Evolutionary conservation across 2,113 vertebrate species (phyloP).

Genomic region (Grammomys dolichurus): DNA sequence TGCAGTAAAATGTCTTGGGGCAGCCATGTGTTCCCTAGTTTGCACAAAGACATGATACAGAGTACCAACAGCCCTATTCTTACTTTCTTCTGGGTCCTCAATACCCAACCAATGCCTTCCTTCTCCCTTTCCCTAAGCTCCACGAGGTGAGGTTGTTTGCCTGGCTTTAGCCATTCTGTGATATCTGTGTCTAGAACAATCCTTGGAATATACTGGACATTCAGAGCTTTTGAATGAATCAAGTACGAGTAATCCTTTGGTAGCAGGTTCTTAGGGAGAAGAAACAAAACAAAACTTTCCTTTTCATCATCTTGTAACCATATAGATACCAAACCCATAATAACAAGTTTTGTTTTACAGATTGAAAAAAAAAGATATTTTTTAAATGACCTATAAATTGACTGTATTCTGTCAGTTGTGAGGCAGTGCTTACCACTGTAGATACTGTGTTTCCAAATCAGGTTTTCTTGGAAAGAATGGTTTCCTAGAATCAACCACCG

Average conservation of each 20-base stretch:
- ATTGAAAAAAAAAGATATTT: neutral
- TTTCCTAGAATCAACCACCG: constrained; percentile 29
- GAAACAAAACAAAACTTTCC: neutral
- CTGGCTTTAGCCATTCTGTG: neutral
- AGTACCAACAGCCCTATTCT: neutral
- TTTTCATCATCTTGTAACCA: neutral
- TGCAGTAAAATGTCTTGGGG: neutral
- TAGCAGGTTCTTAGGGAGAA: neutral
- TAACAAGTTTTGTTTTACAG: neutral
- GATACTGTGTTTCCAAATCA: neutral
- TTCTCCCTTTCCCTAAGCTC: too few relatives aligned
- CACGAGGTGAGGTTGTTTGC: neutral
- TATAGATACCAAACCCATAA: neutral
- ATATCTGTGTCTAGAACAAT: neutral
- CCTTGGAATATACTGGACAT: neutral
- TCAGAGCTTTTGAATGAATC: neutral
- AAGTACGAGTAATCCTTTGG: neutral
- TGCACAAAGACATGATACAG: neutral
- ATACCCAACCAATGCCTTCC: neutral
- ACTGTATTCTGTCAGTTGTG: neutral
- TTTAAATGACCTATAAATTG: neutral
- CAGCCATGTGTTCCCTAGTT: neutral
- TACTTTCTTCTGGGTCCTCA: neutral
- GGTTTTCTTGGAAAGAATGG: neutral
- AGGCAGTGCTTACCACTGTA: neutral